Base-by-base conservation (phyloP, 2,888 invertebrate species). In the Melieria picta region DNA sequence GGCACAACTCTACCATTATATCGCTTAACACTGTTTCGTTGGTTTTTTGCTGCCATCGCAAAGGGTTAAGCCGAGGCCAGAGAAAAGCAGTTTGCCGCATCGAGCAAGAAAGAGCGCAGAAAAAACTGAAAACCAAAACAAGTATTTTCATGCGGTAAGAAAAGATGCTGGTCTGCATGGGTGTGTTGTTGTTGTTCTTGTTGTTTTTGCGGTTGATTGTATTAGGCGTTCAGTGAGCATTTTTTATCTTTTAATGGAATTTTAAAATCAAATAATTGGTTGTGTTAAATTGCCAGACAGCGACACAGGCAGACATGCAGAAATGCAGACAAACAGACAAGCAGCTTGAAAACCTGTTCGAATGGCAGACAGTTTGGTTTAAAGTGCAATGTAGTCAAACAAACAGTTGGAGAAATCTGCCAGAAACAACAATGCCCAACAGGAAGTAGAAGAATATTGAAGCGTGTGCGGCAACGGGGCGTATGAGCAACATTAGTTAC, bases 221-320 rank as follows among this genome's bases (percentile, higher is more conserved):
- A 30, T 30, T 30, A 30, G 30, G 30, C 30, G 30, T 30, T 30
- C 30, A 30, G 30, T 30, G 30, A 61, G 58, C 55, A 68, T 11
- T 75, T 79, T 80, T 80, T 80, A 80, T 81, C 80, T 80, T 81
- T 80, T 81, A 80, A 81, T 79, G 80, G 80, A 79, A 78, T 80
- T 81, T 80, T 77, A 78, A 80, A 81, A 80, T 80, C 80, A 80
- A 80, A 80, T 81, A 80, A 82, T 82, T 81, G 79, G 77, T 77
- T 78, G 77, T 79, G 79, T 45, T 0, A 13, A 61, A 52, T 62
- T 60, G 58, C n/a, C 16, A 67, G 48, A 67, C 30, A 52, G 48
- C 7, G 11, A 46, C 47, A 67, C 30, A 47, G 68, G 50, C 30
- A 68, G 60, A 60, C 47, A 68, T 13, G 30, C 7, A 50, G 50